Conservation (phyloP, 2,113 vertebrate genomes). For the Poecilia latipinna region DNA sequence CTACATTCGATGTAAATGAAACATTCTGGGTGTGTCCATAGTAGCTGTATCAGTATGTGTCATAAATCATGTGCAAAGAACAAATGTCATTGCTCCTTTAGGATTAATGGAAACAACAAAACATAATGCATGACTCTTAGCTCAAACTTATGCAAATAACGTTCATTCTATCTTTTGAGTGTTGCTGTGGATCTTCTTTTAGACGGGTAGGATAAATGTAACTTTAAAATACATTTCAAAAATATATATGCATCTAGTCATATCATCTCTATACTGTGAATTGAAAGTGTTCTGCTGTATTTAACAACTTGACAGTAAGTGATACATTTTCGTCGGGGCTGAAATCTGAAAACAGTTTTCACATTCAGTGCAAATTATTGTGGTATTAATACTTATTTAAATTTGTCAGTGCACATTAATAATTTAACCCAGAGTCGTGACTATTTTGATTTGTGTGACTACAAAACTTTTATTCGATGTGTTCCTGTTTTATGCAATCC, state of each 20-base stretch:
- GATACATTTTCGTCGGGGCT: neutral
- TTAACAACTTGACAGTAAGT: neutral
- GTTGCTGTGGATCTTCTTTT: slow-evolving; percentile 15
- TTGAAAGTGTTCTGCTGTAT: slow-evolving; percentile 1
- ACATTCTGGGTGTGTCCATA: slow-evolving; percentile 28
- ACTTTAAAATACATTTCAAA: neutral
- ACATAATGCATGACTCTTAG: slow-evolving; percentile 52
- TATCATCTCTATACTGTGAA: slow-evolving; percentile 25
- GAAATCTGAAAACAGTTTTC: slow-evolving; percentile 17
- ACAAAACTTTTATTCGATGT: slow-evolving; percentile 10
- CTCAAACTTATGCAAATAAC: slow-evolving; percentile 15
- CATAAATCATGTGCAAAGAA: slow-evolving; percentile 15
- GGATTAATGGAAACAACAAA: slow-evolving; percentile 12
- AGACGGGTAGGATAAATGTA: slow-evolving; percentile 31
- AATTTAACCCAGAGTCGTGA: neutral
- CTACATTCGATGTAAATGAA: slow-evolving; percentile 11
- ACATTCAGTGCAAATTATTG: neutral
- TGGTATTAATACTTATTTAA: slow-evolving; percentile 12
- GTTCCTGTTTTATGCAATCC: neutral
- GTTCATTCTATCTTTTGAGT: slow-evolving; percentile 7
- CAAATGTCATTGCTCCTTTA: slow-evolving; percentile 23
- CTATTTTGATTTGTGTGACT: slow-evolving; percentile 6
- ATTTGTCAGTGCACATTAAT: slow-evolving; percentile 18
- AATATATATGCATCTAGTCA: neutral
- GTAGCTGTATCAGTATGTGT: slow-evolving; percentile 13